Conservation (phyloP, 2,113 vertebrate genomes). For the Axis porcinus region DNA sequence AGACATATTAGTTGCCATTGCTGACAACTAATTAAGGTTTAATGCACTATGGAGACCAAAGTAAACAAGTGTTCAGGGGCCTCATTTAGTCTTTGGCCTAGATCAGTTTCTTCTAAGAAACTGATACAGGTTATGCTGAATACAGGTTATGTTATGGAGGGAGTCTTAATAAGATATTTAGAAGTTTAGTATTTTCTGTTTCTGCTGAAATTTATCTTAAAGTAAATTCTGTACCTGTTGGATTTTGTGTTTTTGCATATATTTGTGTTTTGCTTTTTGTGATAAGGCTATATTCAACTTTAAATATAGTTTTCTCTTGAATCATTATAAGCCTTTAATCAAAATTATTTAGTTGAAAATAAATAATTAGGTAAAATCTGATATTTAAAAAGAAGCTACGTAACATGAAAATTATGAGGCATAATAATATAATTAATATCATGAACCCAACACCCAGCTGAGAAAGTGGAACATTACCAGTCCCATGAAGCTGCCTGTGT, state of each 20-base stretch:
- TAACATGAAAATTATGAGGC: background rate
- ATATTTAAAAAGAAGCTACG: background rate
- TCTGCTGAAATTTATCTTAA: slow-evolving; percentile 26
- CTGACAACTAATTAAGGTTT: slow-evolving; percentile 4
- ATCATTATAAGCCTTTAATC: background rate
- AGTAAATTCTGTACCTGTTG: background rate
- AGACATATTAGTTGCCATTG: background rate
- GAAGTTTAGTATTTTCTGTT: slow-evolving; percentile 4
- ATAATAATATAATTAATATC: slow-evolving; percentile 29
- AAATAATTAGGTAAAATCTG: background rate
- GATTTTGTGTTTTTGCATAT: slow-evolving; percentile 35
- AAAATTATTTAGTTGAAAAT: slow-evolving; percentile 29
- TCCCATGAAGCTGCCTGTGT: background rate
- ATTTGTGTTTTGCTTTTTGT: background rate
- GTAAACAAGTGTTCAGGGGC: background rate
- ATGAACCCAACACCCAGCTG: background rate
- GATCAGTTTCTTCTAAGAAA: background rate
- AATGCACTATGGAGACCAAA: background rate
- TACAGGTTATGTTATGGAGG: background rate
- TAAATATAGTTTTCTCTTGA: slow-evolving; percentile 32
- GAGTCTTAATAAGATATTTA: background rate
- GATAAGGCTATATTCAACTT: slow-evolving; percentile 9
- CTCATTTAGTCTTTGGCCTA: background rate
- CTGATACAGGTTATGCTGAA: background rate
- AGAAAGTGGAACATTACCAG: background rate